A percentile compares a stretch with the other conserved stretches of the same genome.
These are phyloP conservation scores for Tipula confusa DNA, from an alignment of 2,888 invertebrate species.

Conservation along the genomic window DNA sequence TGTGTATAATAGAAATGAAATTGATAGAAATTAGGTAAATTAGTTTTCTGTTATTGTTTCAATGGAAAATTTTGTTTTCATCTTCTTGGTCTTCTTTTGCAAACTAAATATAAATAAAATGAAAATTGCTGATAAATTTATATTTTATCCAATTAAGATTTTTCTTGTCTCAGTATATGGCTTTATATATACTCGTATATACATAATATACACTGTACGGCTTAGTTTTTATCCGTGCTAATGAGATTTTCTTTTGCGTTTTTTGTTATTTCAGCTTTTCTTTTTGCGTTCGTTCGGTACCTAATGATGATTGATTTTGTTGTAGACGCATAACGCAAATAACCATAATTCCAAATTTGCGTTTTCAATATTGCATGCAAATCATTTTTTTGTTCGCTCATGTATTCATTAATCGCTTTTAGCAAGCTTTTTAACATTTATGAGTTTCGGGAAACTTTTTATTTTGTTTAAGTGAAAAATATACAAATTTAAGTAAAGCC, in stretches of 20 bases:
- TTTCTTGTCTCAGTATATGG: not conserved
- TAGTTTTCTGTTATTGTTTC: not conserved
- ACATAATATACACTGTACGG: not conserved
- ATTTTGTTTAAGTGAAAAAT: not conserved
- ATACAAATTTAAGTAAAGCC: not conserved
- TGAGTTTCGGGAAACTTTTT: not conserved
- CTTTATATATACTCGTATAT: not conserved
- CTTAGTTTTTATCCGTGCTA: not conserved
- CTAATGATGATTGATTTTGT: constrained; percentile 14
- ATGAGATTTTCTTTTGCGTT: constrained; percentile 4
- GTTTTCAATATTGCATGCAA: not conserved
- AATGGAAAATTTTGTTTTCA: not conserved
- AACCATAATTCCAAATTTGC: not conserved
- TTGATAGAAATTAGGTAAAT: constrained; percentile 25
- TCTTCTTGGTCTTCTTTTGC: not conserved
- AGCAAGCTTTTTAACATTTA: not conserved
- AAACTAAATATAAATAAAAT: constrained; percentile 5
- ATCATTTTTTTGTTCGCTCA: not conserved
- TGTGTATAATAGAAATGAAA: not conserved
- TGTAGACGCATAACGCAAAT: not conserved
- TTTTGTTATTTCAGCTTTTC: not conserved
- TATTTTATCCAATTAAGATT: constrained; percentile 3
- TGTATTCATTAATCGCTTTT: not conserved
- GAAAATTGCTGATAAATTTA: constrained; percentile 20
- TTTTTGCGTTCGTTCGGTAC: not conserved